phyloP scores from a whole-genome alignment of 2,888 invertebrate species.

The Xanthia icteritia region DNA sequence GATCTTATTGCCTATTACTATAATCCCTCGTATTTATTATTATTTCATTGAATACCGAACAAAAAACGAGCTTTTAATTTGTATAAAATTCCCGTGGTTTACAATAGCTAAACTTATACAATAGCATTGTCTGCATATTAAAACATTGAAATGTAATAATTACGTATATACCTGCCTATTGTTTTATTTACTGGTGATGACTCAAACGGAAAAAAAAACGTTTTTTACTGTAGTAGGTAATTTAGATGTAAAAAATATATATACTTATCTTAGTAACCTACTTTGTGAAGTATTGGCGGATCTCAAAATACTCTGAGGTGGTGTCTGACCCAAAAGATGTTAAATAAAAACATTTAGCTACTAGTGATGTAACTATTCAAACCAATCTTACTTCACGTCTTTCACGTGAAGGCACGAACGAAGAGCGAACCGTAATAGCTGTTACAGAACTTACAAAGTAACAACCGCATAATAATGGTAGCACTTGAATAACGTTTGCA shows the following conservation, averaged over 20 bases:
- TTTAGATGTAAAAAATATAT: slow-evolving; percentile 2
- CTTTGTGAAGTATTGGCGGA: neutral
- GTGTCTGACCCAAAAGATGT: neutral
- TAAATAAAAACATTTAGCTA: slow-evolving; percentile 17
- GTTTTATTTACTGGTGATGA: slow-evolving; percentile 29
- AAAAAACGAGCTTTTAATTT: slow-evolving; percentile 29
- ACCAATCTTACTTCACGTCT: slow-evolving; percentile 43
- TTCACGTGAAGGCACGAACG: slow-evolving; percentile 40
- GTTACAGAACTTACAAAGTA: slow-evolving; percentile 52
- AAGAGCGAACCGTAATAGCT: slow-evolving; percentile 51
- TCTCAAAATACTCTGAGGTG: slow-evolving; percentile 6
- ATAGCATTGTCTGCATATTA: slow-evolving; percentile 40
- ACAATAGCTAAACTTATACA: slow-evolving; percentile 42
- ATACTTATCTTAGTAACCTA: neutral
- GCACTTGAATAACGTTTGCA: slow-evolving; percentile 60
- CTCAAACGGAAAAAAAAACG: neutral
- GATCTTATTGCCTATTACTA: neutral
- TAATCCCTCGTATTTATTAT: neutral
- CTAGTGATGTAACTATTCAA: slow-evolving; percentile 44
- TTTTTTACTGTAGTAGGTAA: neutral
- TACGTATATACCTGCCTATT: slow-evolving; percentile 21
- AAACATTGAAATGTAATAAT: slow-evolving; percentile 28
- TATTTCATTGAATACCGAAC: slow-evolving; percentile 15
- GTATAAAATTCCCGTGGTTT: slow-evolving; percentile 17
- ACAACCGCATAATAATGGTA: slow-evolving; percentile 56